Percentiles rank a stretch among this genome's conserved stretches.
Evolutionary conservation across 2,113 vertebrate genomes (phyloP).

Genomic region (Anhinga anhinga): DNA sequence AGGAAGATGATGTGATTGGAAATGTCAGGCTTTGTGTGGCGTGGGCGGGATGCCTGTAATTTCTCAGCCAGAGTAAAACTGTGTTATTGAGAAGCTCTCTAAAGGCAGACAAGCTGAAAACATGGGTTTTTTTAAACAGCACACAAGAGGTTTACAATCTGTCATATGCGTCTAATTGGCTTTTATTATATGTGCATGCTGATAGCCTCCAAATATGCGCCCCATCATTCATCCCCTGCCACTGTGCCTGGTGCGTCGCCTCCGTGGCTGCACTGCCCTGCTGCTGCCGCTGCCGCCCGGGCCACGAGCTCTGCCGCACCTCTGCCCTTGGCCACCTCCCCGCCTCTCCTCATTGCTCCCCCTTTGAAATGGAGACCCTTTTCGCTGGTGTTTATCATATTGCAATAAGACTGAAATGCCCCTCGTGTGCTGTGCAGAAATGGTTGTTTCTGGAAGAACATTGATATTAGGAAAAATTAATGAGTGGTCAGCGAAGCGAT

Average conservation of each 20-base stretch:
- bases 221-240: background rate
- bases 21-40: background rate
- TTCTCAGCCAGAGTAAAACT: background rate
- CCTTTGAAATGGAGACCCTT: background rate
- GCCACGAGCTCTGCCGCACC: background rate
- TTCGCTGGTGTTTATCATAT: rapidly evolving
- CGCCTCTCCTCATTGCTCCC: rapidly evolving
- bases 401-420: background rate
- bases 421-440: background rate
- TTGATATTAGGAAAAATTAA: background rate
- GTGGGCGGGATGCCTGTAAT: background rate
- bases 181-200: background rate
- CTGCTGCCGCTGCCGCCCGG: background rate
- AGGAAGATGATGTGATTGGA: background rate
- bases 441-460: background rate
- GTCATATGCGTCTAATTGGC: background rate
- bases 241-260: rapidly evolving
- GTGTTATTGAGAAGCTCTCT: background rate
- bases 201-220: background rate
- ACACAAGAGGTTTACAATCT: background rate
- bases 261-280: background rate
- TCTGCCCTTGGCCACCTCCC: background rate
- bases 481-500: background rate
- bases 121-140: background rate
- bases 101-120: background rate